Percentiles rank a stretch among this genome's conserved stretches.
Conservation (phyloP, 2,113 vertebrate genomes). For the Hystrix brachyura region DNA sequence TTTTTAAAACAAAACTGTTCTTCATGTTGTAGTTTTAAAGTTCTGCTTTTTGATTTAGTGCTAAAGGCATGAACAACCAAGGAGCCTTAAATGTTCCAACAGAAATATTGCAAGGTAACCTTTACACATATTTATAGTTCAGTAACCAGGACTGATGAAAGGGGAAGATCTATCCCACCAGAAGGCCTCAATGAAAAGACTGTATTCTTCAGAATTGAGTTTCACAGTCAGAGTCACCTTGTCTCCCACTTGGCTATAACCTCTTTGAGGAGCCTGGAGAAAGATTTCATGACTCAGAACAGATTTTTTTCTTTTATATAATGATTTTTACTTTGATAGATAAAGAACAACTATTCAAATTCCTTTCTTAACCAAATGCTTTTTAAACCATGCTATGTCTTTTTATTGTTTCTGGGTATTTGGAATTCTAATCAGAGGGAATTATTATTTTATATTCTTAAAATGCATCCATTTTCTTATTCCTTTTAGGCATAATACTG, state of each 20-base stretch:
- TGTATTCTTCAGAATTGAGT: slow-evolving; percentile 61
- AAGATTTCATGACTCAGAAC: slow-evolving; percentile 65
- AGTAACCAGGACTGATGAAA: slow-evolving; percentile 43
- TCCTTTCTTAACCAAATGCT: slow-evolving; percentile 20
- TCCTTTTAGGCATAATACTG: not conserved
- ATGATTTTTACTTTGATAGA: slow-evolving; percentile 63
- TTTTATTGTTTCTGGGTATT: not conserved
- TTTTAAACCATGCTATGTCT: slow-evolving; percentile 30
- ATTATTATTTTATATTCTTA: slow-evolving; percentile 16
- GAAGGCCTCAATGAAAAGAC: slow-evolving; percentile 13
- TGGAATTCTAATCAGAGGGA: not conserved
- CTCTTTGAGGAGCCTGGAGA: slow-evolving; percentile 37
- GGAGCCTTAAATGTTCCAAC: slow-evolving; percentile 15
- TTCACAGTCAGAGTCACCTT: slow-evolving; percentile 61
- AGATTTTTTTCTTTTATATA: slow-evolving; percentile 50
- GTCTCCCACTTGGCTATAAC: slow-evolving; percentile 56
- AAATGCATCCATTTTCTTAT: slow-evolving; percentile 51
- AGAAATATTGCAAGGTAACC: slow-evolving; percentile 32
- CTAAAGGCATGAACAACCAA: slow-evolving; percentile 29
- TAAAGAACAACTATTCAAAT: slow-evolving; percentile 64
- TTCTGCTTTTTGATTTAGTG: not conserved
- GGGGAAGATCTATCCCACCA: not conserved
- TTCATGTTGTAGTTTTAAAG: slow-evolving; percentile 41
- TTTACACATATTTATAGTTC: slow-evolving; percentile 49
- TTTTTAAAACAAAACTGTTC: slow-evolving; percentile 22